Conservation (phyloP, 92 coral and sea anemone species). For the Zoanthus gigantus region DNA sequence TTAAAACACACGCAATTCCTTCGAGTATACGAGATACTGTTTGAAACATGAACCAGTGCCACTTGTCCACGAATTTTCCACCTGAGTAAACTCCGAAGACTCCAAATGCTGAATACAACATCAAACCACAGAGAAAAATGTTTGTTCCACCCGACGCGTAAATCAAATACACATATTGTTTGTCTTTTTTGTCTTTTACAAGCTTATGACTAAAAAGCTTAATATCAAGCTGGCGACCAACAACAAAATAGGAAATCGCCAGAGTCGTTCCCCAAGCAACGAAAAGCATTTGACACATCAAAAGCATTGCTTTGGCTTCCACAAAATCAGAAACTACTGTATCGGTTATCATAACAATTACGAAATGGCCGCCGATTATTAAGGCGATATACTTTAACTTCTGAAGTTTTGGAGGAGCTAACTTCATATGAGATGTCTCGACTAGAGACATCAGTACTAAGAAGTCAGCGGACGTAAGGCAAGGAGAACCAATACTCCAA, state of each 20-base stretch:
- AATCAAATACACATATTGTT: constrained; percentile 67
- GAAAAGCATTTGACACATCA: constrained; percentile 77
- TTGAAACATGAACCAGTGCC: constrained; percentile 81
- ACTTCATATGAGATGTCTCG: constrained; percentile 63
- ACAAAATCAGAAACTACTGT: constrained; percentile 67
- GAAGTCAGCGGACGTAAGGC: constrained; percentile 80
- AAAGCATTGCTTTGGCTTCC: constrained; percentile 78
- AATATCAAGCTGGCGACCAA: constrained; percentile 71
- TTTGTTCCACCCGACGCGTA: constrained; percentile 75
- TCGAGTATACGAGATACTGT: constrained; percentile 75
- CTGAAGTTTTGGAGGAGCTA: constrained; percentile 76
- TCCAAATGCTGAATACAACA: constrained; percentile 76
- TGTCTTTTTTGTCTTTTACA: constrained; percentile 61
- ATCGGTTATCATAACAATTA: constrained; percentile 68
- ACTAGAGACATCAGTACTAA: constrained; percentile 69
- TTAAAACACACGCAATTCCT: constrained; percentile 65
- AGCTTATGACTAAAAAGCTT: constrained; percentile 66
- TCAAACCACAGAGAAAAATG: constrained; percentile 56
- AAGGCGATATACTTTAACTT: constrained; percentile 52
- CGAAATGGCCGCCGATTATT: constrained; percentile 63
- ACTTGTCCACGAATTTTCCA: constrained; percentile 69
- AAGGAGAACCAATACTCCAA: constrained; percentile 81
- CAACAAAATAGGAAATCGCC: constrained; percentile 66
- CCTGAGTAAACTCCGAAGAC: constrained; percentile 85
- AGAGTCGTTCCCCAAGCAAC: constrained; percentile 71